These are phyloP conservation scores for Nothobranchius kuhntae DNA, from an alignment of 2,113 vertebrate genomes.

Conservation along the genomic window DNA sequence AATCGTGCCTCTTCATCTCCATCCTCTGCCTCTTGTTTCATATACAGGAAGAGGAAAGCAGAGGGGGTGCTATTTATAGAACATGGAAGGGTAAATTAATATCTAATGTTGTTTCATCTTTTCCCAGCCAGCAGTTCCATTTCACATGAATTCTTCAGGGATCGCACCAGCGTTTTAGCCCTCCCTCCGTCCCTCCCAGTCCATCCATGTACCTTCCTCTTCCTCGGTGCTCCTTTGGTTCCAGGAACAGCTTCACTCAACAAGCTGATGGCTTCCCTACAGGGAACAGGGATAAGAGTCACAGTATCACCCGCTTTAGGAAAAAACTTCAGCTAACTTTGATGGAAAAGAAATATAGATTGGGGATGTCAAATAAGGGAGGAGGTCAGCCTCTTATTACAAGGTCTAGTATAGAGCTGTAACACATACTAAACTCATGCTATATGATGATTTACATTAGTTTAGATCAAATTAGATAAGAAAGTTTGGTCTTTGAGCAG, in stretches of 20 bases:
- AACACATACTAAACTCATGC: too few species aligned
- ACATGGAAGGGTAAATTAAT: conserved; percentile 51
- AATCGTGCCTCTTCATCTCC: conserved; percentile 62
- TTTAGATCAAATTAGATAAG: too few species aligned
- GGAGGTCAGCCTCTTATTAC: background rate
- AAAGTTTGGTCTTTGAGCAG: too few species aligned
- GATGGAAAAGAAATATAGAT: background rate
- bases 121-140: conserved; percentile 28
- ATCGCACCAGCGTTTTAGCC: background rate
- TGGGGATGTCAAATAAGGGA: background rate
- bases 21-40: conserved; percentile 52
- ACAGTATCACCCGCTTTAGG: background rate
- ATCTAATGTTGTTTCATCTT: conserved; percentile 49
- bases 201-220: conserved; percentile 89
- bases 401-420: background rate
- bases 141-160: conserved; percentile 20
- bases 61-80: conserved; percentile 56
- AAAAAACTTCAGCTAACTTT: background rate
- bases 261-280: conserved; percentile 95
- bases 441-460: too few species aligned
- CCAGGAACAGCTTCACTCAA: conserved; percentile 94
- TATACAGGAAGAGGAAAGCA: conserved; percentile 40
- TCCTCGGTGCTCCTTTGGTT: conserved; percentile 92
- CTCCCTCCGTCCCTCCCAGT: conserved; percentile 13
- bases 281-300: conserved; percentile 25